Evolutionary conservation across 2,113 vertebrate genomes (phyloP).

Genomic region (Oreochromis spilurus): DNA sequence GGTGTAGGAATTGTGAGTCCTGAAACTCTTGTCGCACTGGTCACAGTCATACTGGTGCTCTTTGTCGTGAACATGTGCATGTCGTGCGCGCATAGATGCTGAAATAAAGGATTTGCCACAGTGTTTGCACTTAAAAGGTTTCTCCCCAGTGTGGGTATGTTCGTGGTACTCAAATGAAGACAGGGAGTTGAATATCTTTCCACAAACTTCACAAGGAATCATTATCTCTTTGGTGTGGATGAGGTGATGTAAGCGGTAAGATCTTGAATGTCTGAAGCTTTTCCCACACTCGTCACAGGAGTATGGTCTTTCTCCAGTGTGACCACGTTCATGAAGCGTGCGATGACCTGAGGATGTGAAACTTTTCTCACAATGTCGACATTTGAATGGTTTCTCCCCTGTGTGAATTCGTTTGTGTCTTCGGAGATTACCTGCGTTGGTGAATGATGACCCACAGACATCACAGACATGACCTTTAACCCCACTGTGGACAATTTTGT

Average conservation of each 20-base stretch:
- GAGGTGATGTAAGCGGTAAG: background rate
- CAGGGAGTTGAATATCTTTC: background rate
- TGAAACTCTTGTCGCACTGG: background rate
- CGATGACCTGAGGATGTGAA: background rate
- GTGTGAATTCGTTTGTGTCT: background rate
- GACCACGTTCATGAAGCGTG: background rate
- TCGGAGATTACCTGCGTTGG: rapidly evolving
- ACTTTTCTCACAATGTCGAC: background rate
- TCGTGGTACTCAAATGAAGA: background rate
- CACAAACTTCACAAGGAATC: background rate
- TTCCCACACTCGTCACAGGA: background rate
- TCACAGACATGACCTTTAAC: background rate
- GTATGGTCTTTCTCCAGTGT: background rate
- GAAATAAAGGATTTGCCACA: background rate
- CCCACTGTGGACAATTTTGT: background rate
- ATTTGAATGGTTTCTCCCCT: background rate
- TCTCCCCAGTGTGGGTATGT: background rate
- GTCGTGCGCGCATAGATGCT: background rate
- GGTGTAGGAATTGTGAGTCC: background rate
- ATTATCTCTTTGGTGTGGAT: background rate
- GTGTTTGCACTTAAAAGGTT: background rate
- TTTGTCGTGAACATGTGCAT: background rate
- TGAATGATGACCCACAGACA: background rate
- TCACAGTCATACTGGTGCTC: background rate
- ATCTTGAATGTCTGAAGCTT: background rate